Percentiles rank a stretch among this genome's conserved stretches.
phyloP scores from a whole-genome alignment of 2,113 vertebrate genomes.

The Mixornis gularis region DNA sequence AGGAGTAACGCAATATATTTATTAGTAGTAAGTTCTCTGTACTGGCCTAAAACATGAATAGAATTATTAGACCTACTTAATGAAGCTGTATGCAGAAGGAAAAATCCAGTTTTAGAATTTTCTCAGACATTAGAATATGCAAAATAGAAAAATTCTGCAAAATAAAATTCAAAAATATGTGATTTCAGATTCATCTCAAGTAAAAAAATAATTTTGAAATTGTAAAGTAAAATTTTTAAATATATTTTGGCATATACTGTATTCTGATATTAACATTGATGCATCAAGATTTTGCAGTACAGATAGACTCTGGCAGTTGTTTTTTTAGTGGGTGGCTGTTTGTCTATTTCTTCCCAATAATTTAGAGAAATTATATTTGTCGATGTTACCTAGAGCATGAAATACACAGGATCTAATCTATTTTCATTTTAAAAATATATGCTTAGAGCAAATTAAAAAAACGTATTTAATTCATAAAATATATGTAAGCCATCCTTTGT shows the following conservation, averaged over 20 bases:
- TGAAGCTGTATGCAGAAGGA: background rate
- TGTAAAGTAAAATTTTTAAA: background rate
- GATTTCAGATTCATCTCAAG: background rate
- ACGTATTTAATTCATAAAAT: background rate
- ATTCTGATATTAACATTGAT: background rate
- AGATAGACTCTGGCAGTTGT: fast-evolving
- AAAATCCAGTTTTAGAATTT: background rate
- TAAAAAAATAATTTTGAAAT: background rate
- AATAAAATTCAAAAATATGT: background rate
- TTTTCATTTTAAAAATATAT: background rate
- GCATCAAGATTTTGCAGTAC: background rate
- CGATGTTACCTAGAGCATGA: background rate
- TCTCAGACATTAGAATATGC: background rate
- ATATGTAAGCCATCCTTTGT: background rate
- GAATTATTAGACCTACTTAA: background rate
- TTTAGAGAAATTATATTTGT: background rate
- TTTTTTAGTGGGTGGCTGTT: background rate
- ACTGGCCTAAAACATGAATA: background rate
- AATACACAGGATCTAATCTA: background rate
- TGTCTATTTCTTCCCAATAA: background rate
- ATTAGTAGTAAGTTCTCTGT: background rate
- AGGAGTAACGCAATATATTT: background rate
- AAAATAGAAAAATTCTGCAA: background rate
- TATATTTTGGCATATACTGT: background rate
- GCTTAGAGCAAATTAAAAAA: background rate